phyloP scores from a whole-genome alignment of 2,888 invertebrate genomes.

The Epiperipatus broadwayi region DNA sequence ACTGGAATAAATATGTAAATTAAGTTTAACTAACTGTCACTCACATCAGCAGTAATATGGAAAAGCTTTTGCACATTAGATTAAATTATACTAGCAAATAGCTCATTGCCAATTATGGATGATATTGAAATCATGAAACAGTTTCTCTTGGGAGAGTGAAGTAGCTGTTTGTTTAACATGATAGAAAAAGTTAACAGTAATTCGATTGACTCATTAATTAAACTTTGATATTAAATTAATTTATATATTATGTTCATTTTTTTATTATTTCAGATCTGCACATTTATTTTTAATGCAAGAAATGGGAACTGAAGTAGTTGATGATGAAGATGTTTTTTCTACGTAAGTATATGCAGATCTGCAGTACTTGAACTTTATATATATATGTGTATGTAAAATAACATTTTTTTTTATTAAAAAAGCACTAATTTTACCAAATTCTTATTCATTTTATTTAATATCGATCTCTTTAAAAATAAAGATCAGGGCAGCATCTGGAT shows the following conservation, averaged over 20 bases:
- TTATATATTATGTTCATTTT: slow-evolving; percentile 9
- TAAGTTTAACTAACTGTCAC: no score
- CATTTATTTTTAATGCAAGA: slow-evolving; percentile 24
- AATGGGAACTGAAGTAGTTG: slow-evolving; percentile 21
- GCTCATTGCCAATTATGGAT: slow-evolving; percentile 22
- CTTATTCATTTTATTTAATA: no score
- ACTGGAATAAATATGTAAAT: no score
- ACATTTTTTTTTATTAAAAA: not conserved
- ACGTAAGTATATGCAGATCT: slow-evolving; percentile 25
- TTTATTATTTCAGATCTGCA: slow-evolving; percentile 20
- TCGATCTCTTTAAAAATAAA: no score
- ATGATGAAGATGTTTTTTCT: slow-evolving; percentile 27
- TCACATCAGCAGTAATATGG: no score
- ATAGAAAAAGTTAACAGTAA: not conserved
- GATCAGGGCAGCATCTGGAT: no score
- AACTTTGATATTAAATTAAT: not conserved
- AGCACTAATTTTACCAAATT: no score
- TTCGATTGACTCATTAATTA: not conserved
- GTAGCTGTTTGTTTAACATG: slow-evolving; percentile 11
- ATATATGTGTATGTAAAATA: no score
- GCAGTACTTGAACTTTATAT: no score
- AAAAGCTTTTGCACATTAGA: no score
- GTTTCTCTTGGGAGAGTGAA: slow-evolving; percentile 5
- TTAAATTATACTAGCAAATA: no score
- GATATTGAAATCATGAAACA: slow-evolving; percentile 12